phyloP scores from a whole-genome alignment of 2,888 invertebrate species.

The Poecilobothrus nobilitatus region DNA sequence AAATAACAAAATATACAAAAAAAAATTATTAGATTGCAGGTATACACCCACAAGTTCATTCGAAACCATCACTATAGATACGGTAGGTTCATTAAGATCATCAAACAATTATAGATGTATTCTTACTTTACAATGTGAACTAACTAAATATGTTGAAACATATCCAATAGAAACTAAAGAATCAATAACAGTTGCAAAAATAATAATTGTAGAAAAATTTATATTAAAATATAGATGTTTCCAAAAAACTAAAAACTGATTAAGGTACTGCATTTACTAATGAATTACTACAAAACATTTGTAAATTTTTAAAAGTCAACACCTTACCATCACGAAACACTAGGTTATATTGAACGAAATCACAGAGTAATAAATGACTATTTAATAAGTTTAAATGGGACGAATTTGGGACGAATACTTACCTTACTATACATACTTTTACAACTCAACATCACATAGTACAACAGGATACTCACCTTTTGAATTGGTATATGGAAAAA shows the following conservation, averaged over 20 bases:
- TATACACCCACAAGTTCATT: no score
- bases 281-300: slow-evolving; percentile 16
- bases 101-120: not conserved
- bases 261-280: slow-evolving; percentile 23
- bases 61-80: no score
- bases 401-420: slow-evolving; percentile 19
- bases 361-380: no score
- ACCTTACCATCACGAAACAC: no score
- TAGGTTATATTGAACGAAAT: no score
- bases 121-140: slow-evolving; percentile 8
- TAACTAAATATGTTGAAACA: slow-evolving; percentile 21
- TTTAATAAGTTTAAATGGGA: no score
- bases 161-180: slow-evolving; percentile 25
- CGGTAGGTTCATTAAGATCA: no score
- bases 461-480: slow-evolving; percentile 7
- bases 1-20: no score
- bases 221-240: slow-evolving; percentile 19
- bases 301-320: slow-evolving; percentile 11
- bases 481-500: slow-evolving; percentile 6
- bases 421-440: slow-evolving; percentile 18
- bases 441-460: slow-evolving; percentile 18
- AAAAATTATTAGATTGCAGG: no score
- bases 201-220: slow-evolving; percentile 24
- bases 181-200: slow-evolving; percentile 25
- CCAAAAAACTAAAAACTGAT: slow-evolving; percentile 20